Evolutionary conservation across 2,113 vertebrate species (phyloP).

Genomic region (Melanotaenia duboulayi): DNA sequence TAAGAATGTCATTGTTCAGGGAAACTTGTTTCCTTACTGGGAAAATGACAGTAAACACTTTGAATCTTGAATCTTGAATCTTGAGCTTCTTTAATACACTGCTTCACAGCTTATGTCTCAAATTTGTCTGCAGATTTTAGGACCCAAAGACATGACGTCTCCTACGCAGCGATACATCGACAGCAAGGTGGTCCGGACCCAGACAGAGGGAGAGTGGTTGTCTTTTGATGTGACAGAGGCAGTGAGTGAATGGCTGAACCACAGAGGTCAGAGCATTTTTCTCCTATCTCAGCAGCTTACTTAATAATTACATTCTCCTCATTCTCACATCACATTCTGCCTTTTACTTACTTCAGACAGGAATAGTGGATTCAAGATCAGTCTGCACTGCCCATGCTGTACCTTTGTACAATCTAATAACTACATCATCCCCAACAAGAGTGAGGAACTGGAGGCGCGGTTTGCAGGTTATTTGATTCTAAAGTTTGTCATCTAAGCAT

Average conservation of each 20-base stretch:
- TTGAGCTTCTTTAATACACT: too few relatives aligned
- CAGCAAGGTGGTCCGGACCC: constrained; percentile 95
- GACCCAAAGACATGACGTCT: constrained; percentile 89
- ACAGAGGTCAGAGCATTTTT: constrained; percentile 87
- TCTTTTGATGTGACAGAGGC: constrained; percentile 96
- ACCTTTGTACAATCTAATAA: constrained; percentile 96
- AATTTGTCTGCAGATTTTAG: constrained; percentile 71
- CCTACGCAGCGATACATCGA: constrained; percentile 96
- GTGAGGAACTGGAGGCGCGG: constrained; percentile 94
- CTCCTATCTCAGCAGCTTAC: neutral
- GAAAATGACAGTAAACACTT: too few relatives aligned
- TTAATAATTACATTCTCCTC: too few relatives aligned
- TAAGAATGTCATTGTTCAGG: too few relatives aligned
- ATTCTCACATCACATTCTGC: neutral
- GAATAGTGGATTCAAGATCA: constrained; percentile 98
- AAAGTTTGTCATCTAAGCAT: neutral
- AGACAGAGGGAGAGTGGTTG: constrained; percentile 95
- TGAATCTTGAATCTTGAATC: too few relatives aligned
- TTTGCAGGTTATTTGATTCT: constrained; percentile 90
- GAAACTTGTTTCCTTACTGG: too few relatives aligned
- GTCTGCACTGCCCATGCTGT: constrained; percentile 96
- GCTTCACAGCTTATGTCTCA: neutral
- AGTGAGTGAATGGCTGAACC: constrained; percentile 95
- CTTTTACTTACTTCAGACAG: constrained; percentile 86
- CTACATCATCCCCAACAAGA: constrained; percentile 98